Evolutionary conservation across 2,888 invertebrate species (phyloP), one percentile per base, ranked within the genome.

Genomic region (Dexiosoma caninum): DNA sequence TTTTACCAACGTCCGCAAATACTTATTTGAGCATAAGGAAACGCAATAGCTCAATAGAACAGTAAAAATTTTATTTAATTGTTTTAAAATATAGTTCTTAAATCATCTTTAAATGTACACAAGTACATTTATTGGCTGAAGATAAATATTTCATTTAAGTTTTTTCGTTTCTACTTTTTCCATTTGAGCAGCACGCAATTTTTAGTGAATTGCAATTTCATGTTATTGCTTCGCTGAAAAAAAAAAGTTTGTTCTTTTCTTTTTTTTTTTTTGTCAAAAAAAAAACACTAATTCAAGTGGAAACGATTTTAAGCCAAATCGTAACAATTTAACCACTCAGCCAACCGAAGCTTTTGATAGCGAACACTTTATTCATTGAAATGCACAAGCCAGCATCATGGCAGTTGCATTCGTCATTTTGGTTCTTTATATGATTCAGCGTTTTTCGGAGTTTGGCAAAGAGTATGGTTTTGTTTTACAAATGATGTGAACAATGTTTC

Each of bases 221-320:
- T 57, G 42, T 10, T 30, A n/a, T 10, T 71, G 8, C 2, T 49
- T 23, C 5, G 12, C 27, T 1, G 19, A 16, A 37, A 57, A 23
- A 37, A 5, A 37, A 14, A 6, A 30, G 7, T 4, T 21, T 4
- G 35, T 23, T 8, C 19, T 67, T 8, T 19, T 35, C 37, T 35
- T 23, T 19, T 53, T 30, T 10, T 4, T 55, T 44, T 53, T 9
- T 37, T 30, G 19, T n/a, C 12, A 5, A 42, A 35, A 19, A 21
- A 10, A 49, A 59, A 59, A 42, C 30, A 64, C 37, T 70, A 60
- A 66, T 44, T 79, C 75, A 79, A 70, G 70, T 71, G 75, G 75
- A 80, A 80, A 40, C 49, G 66, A 80, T 71, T 71, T 21, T 42
- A 16, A 51, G 16, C 16, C 67, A 42, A 67, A 67, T 51, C 46